These are phyloP conservation scores for Helleia helle DNA, from an alignment of 2,888 invertebrate species.

Conservation along the genomic window DNA sequence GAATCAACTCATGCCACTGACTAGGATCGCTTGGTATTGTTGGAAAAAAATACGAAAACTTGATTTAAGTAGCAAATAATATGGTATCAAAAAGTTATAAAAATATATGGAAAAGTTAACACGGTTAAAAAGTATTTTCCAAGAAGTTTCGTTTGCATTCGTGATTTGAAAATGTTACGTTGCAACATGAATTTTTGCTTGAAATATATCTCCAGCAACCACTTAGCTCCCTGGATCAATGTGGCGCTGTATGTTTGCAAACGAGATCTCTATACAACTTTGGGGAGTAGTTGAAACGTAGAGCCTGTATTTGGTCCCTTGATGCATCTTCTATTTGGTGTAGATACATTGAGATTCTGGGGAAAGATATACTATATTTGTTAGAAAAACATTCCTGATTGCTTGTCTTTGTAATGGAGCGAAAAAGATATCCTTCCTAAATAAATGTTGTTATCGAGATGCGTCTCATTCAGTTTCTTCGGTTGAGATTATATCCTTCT, in stretches of 20 bases:
- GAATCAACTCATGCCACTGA: too few relatives aligned
- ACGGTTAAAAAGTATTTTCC: too few relatives aligned
- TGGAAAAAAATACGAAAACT: too few relatives aligned
- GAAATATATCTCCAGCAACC: background rate
- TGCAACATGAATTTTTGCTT: constrained; percentile 3
- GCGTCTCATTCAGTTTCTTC: background rate
- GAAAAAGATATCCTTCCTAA: constrained; percentile 9
- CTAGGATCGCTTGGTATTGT: too few relatives aligned
- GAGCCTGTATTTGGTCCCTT: background rate
- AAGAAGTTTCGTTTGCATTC: background rate
- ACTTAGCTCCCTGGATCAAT: constrained; percentile 7
- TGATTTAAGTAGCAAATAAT: too few relatives aligned
- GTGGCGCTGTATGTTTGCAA: constrained; percentile 10
- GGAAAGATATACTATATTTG: background rate
- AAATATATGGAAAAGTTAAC: too few relatives aligned
- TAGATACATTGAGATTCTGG: background rate
- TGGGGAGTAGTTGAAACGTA: constrained; percentile 14
- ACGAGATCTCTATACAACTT: constrained; percentile 16
- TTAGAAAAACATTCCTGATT: constrained; percentile 6
- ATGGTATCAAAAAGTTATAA: too few relatives aligned
- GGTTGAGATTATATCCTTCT: background rate
- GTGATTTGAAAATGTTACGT: background rate
- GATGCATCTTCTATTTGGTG: constrained; percentile 5
- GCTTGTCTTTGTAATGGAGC: constrained; percentile 9
- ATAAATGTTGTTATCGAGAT: constrained; percentile 1